Base-by-base conservation (phyloP, 1,140 invertebrate species). In the Lithobius niger region DNA sequence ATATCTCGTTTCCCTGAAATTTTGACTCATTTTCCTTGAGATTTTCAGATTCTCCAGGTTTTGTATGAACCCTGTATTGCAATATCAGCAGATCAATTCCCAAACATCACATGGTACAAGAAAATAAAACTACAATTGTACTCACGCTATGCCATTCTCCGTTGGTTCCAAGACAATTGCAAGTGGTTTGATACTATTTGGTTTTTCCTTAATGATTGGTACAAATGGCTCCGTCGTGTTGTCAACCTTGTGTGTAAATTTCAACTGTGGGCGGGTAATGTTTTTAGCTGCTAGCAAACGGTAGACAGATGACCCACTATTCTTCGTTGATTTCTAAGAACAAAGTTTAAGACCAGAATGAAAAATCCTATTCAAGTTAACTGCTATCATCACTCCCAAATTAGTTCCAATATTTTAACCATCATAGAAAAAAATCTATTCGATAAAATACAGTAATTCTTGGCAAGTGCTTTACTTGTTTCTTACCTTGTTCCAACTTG, bases 241-340 rank as follows among this genome's bases (percentile, higher is more conserved):
- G 66, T 94, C 86, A 36, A 95, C 79, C 63, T 85, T 82, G 60
- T 88, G 84, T 65, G 83, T 84, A 63, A 96, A 97, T 50, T 74
- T 79, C 31, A 84, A 66, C 68, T 96, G 92, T 0, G 92, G 90
- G 57, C 86, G 77, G 36, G 81, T 74, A 55, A 89, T 80, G 66
- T 86, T 84, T 65, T 82, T 82, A 1, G 80, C 82, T 13, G 81
- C 78, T 21, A 89, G 70, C 25, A 90, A 74, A 59, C 76, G 74
- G 53, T 82, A 74, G 3, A 74, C 64, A 27, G 67, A 61, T 1
- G 61, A 60, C 55, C 56, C 60, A 67, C 51, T 62, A 28, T 56
- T 57, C 40, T 57, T 66, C 65, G 19, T 70, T 65, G 59, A 66
- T 61, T 27, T 76, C 66, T 27, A 76, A 60, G 59, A 76, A 64